These are phyloP conservation scores for Ornithoptera priamus DNA, from an alignment of 2,888 invertebrate species.

Conservation along the genomic window DNA sequence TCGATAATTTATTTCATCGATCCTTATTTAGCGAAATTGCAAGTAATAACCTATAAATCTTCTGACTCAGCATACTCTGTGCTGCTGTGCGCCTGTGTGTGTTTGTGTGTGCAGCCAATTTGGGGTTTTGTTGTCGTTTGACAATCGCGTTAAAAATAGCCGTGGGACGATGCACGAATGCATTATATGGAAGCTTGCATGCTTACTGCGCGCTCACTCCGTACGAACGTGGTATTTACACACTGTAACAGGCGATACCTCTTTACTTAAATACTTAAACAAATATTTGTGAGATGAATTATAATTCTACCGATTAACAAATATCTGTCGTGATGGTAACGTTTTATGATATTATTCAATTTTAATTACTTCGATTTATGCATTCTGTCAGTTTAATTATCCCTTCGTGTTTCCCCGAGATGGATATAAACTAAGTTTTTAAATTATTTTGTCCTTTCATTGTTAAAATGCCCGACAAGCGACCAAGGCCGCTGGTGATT, in stretches of 20 bases:
- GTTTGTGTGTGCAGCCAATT: conserved; percentile 46
- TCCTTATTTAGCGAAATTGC: no score
- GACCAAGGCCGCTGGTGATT: conserved; percentile 17
- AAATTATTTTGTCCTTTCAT: conserved; percentile 27
- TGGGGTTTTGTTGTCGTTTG: conserved; percentile 38
- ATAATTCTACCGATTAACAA: no score
- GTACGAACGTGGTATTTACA: no score
- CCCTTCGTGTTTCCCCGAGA: conserved; percentile 11
- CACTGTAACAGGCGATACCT: no score
- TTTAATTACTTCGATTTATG: conserved; percentile 21
- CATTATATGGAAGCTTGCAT: no score
- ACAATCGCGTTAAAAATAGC: conserved; percentile 33
- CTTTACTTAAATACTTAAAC: no score
- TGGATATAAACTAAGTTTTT: conserved; percentile 11
- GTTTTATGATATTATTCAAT: conserved; percentile 21
- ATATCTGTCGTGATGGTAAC: conserved; percentile 16
- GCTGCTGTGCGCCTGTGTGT: conserved; percentile 20
- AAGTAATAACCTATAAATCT: no score
- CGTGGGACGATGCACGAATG: neutral
- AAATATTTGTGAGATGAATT: no score
- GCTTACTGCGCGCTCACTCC: no score
- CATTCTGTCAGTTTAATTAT: conserved; percentile 24
- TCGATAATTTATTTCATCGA: no score
- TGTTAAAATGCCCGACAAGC: conserved; percentile 1
- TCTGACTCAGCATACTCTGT: no score